phyloP scores from a whole-genome alignment of 2,888 invertebrate genomes.

The Tanypteryx hageni region DNA sequence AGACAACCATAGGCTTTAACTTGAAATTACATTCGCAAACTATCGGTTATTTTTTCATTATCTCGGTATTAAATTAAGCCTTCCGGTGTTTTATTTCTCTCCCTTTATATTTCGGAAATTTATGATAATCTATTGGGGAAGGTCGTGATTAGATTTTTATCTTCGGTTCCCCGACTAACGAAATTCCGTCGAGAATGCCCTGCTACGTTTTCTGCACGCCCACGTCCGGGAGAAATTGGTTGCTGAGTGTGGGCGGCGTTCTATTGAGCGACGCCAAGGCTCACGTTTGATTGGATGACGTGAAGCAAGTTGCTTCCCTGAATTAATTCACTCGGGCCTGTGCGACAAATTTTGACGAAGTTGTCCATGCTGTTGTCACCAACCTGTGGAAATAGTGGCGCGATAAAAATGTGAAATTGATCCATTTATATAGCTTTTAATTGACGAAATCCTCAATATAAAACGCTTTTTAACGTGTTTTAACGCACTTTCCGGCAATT shows the following conservation, averaged over 20 bases:
- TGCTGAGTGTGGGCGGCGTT: neutral
- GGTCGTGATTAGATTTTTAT: neutral
- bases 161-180: neutral
- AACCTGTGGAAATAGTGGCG: neutral
- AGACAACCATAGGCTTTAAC: too few species aligned
- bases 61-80: too few species aligned
- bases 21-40: too few species aligned
- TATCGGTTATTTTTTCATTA: too few species aligned
- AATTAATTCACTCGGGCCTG: neutral
- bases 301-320: neutral
- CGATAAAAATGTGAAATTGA: neutral
- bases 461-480: neutral
- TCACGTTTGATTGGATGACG: constrained; percentile 12
- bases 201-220: neutral
- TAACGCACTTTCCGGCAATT: too few species aligned
- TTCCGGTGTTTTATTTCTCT: too few species aligned
- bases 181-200: neutral
- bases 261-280: neutral
- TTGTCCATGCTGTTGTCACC: neutral
- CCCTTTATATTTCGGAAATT: neutral
- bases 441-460: too few species aligned
- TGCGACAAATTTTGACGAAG: neutral
- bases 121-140: neutral
- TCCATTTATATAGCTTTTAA: neutral
- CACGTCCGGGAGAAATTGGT: neutral